A percentile compares a stretch with the other conserved stretches of the same genome.
Conservation (phyloP, 2,113 vertebrate species). For the Embiotoca jacksoni region DNA sequence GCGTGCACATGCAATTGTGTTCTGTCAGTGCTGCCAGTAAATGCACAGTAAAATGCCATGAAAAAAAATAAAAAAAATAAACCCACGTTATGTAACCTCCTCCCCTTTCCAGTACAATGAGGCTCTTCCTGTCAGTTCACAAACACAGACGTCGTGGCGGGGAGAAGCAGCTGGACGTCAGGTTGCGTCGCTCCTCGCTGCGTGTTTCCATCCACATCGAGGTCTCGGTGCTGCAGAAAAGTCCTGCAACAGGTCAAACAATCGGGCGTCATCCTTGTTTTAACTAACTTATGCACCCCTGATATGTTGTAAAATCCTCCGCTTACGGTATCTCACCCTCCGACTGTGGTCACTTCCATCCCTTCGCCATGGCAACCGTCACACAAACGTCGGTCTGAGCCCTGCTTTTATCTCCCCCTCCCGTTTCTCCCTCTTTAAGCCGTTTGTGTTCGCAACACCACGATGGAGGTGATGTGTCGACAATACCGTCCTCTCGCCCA, state of each 20-base stretch:
- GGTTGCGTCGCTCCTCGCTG: not conserved
- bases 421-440: conserved; percentile 1
- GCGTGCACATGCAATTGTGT: conserved; percentile 16
- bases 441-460: conserved; percentile 19
- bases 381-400: not conserved
- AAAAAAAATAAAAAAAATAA: conserved; percentile 24
- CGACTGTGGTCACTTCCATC: conserved; percentile 12
- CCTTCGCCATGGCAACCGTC: conserved; percentile 59
- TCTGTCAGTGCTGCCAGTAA: conserved; percentile 2
- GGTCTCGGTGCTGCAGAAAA: conserved; percentile 26
- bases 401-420: not conserved
- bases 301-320: conserved; percentile 10
- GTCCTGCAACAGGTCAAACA: conserved; percentile 1
- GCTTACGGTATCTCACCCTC: not conserved
- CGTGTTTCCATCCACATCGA: not conserved
- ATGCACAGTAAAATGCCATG: conserved; percentile 28
- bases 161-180: conserved; percentile 37
- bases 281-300: conserved; percentile 8
- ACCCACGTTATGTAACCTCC: conserved; percentile 42
- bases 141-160: conserved; percentile 54
- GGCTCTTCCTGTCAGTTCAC: conserved; percentile 53
- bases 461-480: conserved; percentile 23
- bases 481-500: not conserved
- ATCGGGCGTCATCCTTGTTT: not conserved
- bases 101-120: conserved; percentile 37